Percentiles rank a stretch among this genome's conserved stretches.
These are phyloP conservation scores for Perithous albicinctus DNA, from an alignment of 2,888 invertebrate species.

Conservation along the genomic window DNA sequence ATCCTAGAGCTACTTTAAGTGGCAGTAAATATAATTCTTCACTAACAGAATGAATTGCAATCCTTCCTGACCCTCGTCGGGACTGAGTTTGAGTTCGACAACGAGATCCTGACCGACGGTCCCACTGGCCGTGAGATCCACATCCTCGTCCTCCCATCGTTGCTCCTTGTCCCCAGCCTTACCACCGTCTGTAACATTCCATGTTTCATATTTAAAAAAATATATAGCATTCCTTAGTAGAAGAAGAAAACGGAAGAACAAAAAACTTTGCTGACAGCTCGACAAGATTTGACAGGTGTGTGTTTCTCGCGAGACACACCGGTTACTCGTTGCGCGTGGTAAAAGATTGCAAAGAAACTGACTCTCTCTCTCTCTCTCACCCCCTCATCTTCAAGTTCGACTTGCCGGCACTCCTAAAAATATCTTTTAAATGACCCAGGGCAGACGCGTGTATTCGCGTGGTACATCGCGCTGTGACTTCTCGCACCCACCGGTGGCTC, in stretches of 20 bases:
- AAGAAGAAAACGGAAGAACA: slow-evolving; percentile 30
- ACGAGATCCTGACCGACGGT: slow-evolving; percentile 77
- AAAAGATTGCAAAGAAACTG: slow-evolving; percentile 47
- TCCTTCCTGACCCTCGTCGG: slow-evolving; percentile 74
- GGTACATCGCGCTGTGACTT: slow-evolving; percentile 54
- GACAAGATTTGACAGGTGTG: slow-evolving; percentile 61
- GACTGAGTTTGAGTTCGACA: slow-evolving; percentile 77
- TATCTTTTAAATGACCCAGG: slow-evolving; percentile 76
- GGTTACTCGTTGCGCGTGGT: slow-evolving; percentile 35
- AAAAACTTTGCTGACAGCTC: slow-evolving; percentile 38
- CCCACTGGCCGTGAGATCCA: slow-evolving; percentile 74
- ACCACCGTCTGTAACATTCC: slow-evolving; percentile 49
- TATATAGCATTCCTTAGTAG: background rate
- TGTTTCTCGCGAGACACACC: slow-evolving; percentile 35
- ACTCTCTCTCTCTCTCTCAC: background rate
- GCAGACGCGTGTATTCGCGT: slow-evolving; percentile 65
- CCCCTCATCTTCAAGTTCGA: slow-evolving; percentile 72
- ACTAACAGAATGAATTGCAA: slow-evolving; percentile 81
- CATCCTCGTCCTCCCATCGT: slow-evolving; percentile 79
- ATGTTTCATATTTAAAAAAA: background rate
- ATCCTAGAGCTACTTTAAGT: background rate
- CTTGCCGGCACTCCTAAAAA: slow-evolving; percentile 79
- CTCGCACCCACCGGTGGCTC: slow-evolving; percentile 61
- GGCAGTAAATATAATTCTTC: slow-evolving; percentile 5
- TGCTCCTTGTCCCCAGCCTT: slow-evolving; percentile 73